phyloP scores from a whole-genome alignment of 1,140 invertebrate species.

The Leptopilina boulardi region DNA sequence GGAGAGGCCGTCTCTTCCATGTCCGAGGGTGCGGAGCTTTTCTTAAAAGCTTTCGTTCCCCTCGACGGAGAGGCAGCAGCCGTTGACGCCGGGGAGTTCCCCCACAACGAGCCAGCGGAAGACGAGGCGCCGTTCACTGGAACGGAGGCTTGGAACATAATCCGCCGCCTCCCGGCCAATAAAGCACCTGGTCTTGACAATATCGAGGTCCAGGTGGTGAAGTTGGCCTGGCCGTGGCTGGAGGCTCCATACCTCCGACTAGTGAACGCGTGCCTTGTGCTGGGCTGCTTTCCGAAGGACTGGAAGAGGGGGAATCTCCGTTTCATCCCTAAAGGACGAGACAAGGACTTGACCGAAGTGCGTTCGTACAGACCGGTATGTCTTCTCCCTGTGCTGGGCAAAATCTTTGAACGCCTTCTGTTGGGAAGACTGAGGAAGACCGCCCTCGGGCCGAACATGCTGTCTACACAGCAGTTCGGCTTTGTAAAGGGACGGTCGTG shows the following conservation, averaged over 20 bases:
- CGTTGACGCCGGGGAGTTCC: neutral
- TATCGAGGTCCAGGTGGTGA: neutral
- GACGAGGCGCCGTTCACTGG: neutral
- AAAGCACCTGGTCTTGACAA: neutral
- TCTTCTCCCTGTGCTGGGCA: neutral
- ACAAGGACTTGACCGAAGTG: neutral
- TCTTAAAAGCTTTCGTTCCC: too few species aligned
- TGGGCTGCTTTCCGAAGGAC: neutral
- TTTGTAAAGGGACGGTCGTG: neutral
- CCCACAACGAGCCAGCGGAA: neutral
- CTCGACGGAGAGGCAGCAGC: neutral
- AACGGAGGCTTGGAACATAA: neutral
- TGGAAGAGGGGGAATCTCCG: neutral
- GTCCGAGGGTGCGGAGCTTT: too few species aligned
- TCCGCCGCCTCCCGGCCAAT: too few species aligned
- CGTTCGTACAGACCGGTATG: neutral
- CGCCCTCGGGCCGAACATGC: neutral
- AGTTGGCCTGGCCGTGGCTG: neutral
- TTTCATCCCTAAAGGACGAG: neutral
- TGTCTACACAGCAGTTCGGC: neutral
- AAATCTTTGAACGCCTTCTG: constrained; percentile 16
- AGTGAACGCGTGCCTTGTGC: neutral
- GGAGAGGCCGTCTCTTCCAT: neutral
- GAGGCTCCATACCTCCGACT: neutral
- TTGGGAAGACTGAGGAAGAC: neutral